Evolutionary conservation across 2,797 vertebrate genomes (phyloP).

Genomic region (Siniperca undulata): DNA sequence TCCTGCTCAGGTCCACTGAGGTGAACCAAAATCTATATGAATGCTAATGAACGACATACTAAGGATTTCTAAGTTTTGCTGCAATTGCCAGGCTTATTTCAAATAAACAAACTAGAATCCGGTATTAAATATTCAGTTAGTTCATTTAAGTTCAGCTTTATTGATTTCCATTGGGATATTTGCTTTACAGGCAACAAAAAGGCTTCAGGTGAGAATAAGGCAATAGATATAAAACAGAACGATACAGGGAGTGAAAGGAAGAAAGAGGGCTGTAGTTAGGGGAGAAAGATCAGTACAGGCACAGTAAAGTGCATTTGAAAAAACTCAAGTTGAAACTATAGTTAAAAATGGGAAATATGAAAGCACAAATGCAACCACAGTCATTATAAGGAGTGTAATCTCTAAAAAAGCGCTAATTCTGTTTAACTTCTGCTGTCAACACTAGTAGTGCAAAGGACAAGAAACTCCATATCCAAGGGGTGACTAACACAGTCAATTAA

Average conservation of each 20-base stretch:
- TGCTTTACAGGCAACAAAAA: background rate
- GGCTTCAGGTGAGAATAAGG: background rate
- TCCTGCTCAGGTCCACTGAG: background rate
- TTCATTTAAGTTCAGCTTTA: background rate
- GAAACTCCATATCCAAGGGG: slow-evolving; percentile 34
- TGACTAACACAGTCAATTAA: slow-evolving; percentile 67
- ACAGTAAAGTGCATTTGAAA: background rate
- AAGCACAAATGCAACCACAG: slow-evolving; percentile 1
- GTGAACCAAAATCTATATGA: background rate
- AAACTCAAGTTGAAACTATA: background rate
- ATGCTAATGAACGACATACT: background rate
- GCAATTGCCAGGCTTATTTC: background rate
- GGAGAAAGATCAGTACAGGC: background rate
- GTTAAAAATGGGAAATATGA: background rate
- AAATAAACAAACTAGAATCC: background rate
- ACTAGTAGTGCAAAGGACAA: slow-evolving; percentile 46
- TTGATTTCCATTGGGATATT: background rate
- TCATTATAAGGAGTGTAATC: background rate
- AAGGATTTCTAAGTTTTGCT: rapidly evolving
- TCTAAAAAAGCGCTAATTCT: background rate
- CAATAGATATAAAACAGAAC: background rate
- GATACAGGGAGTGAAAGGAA: background rate
- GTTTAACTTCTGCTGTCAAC: slow-evolving; percentile 44
- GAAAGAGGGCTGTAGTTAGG: background rate
- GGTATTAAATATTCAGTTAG: background rate